Evolutionary conservation across 92 coral and sea anemone genomes (phyloP), one percentile per base, ranked within the genome.

Genomic region (Muricea muricata): DNA sequence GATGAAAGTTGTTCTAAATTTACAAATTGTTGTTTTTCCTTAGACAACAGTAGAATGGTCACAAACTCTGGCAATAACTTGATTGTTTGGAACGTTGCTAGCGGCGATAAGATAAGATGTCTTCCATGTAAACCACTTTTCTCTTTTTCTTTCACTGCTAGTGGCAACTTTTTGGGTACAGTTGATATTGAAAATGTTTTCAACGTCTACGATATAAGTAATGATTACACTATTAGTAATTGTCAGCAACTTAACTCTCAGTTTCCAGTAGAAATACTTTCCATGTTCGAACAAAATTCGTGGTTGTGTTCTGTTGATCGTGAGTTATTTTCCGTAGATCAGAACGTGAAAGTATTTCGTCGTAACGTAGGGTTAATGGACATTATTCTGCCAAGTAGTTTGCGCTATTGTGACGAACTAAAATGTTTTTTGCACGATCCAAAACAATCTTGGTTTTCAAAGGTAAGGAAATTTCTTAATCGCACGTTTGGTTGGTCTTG

Each of bases 11-110:
- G 48, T 25, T 47, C 67, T 24, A 61, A 56, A 32, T 77, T 77
- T 30, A 42, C 45, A 18, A 46, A 33, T 52, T 77, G 82, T 55
- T 25, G 45, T 52, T 77, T 77, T 69, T 77, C 82, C 7, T 28
- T 45, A 25, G 68, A 77, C 31, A 52, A 52, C 17, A 47, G 29
- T 2, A 42, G 7, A 66, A 47, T 77, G 67, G 15, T 77, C 24
- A 77, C 82, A 15, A 37, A 77, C 24, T 54, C 29, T 34, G 67
- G 47, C 20, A 29, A 15, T 20, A 31, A 56, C 42, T 5, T 42
- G 69, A 33, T 20, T 14, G 24, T 35, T 28, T 42, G 63, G 71
- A 46, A 56, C 52, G 21, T 56, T 18, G 55, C 48, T 32, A n/a
- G 67, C 6, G 47, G 54, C 7, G 17, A 56, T 17, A 78, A 58